phyloP scores from a whole-genome alignment of 2,113 vertebrate genomes.

The Pampusana beccarii region DNA sequence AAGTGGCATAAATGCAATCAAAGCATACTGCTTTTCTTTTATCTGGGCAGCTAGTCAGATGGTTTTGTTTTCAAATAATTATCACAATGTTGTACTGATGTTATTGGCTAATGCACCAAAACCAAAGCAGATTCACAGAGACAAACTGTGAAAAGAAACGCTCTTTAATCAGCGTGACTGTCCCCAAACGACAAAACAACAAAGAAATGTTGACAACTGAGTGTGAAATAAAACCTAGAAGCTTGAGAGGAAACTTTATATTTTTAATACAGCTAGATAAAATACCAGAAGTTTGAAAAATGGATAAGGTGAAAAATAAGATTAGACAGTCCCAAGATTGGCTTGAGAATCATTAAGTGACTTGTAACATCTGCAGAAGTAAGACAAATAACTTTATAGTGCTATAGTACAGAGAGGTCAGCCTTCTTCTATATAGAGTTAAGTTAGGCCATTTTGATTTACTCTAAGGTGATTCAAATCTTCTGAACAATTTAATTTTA shows the following conservation, averaged over 20 bases:
- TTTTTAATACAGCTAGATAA: background rate
- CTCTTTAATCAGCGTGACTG: background rate
- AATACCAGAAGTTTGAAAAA: background rate
- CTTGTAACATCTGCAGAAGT: background rate
- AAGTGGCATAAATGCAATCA: background rate
- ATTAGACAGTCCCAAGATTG: background rate
- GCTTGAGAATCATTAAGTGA: background rate
- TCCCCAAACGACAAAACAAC: background rate
- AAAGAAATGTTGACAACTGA: background rate
- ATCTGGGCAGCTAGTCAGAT: background rate
- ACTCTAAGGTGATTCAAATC: background rate
- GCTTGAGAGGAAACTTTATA: background rate
- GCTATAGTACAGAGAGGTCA: background rate
- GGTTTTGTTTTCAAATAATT: background rate
- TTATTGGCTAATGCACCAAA: background rate
- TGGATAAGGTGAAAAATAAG: background rate
- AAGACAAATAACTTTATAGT: background rate
- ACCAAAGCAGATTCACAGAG: background rate
- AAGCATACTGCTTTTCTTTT: background rate
- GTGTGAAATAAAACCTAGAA: background rate
- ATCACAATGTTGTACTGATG: background rate
- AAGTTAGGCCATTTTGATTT: background rate
- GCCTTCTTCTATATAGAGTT: background rate
- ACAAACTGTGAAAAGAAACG: background rate
- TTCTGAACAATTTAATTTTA: background rate